These are phyloP conservation scores for Monarcha castaneiventris DNA, from an alignment of 2,113 vertebrate genomes.

Conservation along the genomic window DNA sequence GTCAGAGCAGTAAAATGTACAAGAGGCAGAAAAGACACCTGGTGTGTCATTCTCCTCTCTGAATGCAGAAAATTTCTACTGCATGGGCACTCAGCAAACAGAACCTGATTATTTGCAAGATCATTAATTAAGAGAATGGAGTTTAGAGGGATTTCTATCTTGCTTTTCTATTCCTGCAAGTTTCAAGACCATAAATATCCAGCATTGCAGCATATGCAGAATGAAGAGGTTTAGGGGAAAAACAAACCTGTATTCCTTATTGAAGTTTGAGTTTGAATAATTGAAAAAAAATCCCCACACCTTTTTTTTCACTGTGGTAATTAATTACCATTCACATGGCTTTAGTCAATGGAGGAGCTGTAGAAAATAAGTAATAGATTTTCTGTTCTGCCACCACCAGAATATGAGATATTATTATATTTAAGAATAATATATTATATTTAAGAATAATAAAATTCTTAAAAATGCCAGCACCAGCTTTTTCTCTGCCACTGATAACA, in stretches of 20 bases:
- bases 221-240: background rate
- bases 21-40: background rate
- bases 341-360: background rate
- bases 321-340: background rate
- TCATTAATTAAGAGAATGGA: background rate
- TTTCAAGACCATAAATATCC: background rate
- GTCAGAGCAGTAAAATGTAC: background rate
- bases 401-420: background rate
- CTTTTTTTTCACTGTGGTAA: background rate
- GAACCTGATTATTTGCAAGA: background rate
- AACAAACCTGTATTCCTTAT: rapidly evolving
- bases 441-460: background rate
- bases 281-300: background rate
- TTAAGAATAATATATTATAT: no score
- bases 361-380: background rate
- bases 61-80: background rate
- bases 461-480: background rate
- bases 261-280: background rate
- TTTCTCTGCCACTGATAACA: background rate
- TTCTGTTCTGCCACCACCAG: background rate
- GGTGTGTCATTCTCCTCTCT: background rate
- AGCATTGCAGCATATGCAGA: background rate
- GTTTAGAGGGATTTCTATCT: background rate
- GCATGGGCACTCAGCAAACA: background rate
- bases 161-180: background rate